These are phyloP conservation scores for Drosophila percnosoma DNA, from an alignment of 2,888 invertebrate species.

Conservation along the genomic window DNA sequence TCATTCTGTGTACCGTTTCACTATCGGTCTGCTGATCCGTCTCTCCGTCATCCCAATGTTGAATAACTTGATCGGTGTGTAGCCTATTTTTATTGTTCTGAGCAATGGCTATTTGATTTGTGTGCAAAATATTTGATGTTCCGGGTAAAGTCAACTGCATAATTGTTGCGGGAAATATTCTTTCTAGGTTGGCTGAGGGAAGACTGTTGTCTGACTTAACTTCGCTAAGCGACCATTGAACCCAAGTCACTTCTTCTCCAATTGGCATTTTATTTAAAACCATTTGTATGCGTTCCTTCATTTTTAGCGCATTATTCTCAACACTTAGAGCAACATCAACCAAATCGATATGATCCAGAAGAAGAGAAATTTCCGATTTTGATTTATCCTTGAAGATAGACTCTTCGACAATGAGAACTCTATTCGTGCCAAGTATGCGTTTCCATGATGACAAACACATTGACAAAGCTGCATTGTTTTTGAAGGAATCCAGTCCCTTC, in stretches of 20 bases:
- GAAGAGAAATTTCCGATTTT: constrained; percentile 86
- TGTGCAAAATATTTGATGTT: constrained; percentile 94
- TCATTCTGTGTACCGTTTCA: constrained; percentile 87
- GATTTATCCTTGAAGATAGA: constrained; percentile 86
- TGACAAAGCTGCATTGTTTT: constrained; percentile 85
- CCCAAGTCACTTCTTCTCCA: constrained; percentile 89
- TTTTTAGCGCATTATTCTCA: constrained; percentile 86
- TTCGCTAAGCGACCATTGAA: constrained; percentile 91
- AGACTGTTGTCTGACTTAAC: constrained; percentile 76
- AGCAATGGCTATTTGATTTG: constrained; percentile 93
- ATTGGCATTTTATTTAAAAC: constrained; percentile 87
- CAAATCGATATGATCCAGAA: constrained; percentile 89
- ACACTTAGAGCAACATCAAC: constrained; percentile 89
- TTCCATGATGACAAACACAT: constrained; percentile 89
- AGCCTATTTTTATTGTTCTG: constrained; percentile 86
- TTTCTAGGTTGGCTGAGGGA: constrained; percentile 86
- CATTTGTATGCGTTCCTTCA: constrained; percentile 87
- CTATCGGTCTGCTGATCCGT: constrained; percentile 85
- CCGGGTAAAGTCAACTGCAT: constrained; percentile 93
- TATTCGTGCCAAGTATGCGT: constrained; percentile 87
- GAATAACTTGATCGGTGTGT: constrained; percentile 88
- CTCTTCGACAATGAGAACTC: constrained; percentile 89
- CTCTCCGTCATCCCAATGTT: constrained; percentile 87
- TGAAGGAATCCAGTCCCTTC: constrained; percentile 90
- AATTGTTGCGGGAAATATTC: constrained; percentile 89